phyloP scores from a whole-genome alignment of 2,888 invertebrate genomes.

The Dasysyrphus tricinctus region DNA sequence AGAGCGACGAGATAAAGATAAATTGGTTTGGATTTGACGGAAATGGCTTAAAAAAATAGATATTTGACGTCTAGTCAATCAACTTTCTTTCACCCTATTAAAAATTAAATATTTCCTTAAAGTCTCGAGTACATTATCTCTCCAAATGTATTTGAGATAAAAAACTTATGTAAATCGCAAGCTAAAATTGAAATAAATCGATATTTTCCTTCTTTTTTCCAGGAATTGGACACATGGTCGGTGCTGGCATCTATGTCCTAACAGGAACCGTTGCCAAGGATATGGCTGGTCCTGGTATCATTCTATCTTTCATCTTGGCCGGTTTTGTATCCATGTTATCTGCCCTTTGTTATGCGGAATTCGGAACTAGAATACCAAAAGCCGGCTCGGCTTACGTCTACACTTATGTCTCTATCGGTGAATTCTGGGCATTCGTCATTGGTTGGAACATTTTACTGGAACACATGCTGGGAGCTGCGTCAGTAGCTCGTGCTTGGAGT shows the following conservation, averaged over 20 bases:
- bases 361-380: conserved; percentile 92
- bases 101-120: no score
- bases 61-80: no score
- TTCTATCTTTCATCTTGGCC: conserved; percentile 89
- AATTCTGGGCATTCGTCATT: conserved; percentile 96
- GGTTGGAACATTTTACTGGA: conserved; percentile 97
- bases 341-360: conserved; percentile 93
- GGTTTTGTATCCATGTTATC: conserved; percentile 92
- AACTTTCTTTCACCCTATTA: no score
- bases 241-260: conserved; percentile 96
- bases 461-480: conserved; percentile 95
- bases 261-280: conserved; percentile 93
- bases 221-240: conserved; percentile 98
- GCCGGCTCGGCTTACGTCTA: conserved; percentile 97
- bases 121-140: no score
- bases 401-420: conserved; percentile 96
- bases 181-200: no score
- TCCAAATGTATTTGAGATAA: no score
- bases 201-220: conserved; percentile 51
- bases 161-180: no score
- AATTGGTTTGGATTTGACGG: no score
- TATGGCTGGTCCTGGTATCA: conserved; percentile 90
- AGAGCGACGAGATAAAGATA: no score
- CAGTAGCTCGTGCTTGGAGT: conserved; percentile 94
- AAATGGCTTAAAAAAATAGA: no score